Evolutionary conservation across 2,888 invertebrate species (phyloP).

Genomic region (Nymphalis polychloros): DNA sequence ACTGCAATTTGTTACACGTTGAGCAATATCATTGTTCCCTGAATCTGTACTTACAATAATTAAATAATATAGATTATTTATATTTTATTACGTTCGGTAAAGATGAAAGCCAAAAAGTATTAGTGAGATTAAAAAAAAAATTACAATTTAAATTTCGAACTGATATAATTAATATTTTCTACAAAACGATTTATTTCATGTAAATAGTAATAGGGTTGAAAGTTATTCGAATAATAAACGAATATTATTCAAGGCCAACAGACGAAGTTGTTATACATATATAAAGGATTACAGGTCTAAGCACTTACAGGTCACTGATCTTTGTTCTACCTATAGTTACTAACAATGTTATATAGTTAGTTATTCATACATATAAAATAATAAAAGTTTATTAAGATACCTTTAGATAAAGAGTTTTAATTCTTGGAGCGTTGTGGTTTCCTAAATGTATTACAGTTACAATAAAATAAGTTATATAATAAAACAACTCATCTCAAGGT

Average conservation of each 20-base stretch:
- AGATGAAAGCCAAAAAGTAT: too few species aligned
- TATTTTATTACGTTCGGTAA: too few species aligned
- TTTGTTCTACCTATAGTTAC: not conserved
- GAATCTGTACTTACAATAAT: too few species aligned
- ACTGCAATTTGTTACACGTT: not conserved
- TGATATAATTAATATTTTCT: too few species aligned
- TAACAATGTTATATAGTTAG: not conserved
- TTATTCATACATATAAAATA: not conserved
- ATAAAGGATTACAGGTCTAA: slow-evolving; percentile 4
- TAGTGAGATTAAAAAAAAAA: too few species aligned
- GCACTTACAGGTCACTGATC: slow-evolving; percentile 6
- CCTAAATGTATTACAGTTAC: not conserved
- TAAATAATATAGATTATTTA: too few species aligned
- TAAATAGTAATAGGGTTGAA: not conserved
- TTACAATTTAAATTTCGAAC: too few species aligned
- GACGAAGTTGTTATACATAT: not conserved
- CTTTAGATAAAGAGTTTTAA: not conserved
- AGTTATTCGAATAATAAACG: slow-evolving; percentile 1
- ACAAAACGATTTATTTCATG: not conserved
- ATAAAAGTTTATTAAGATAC: not conserved
- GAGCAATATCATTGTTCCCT: too few species aligned
- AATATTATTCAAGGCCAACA: slow-evolving; percentile 1
- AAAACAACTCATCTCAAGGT: not conserved
- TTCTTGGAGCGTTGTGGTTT: not conserved
- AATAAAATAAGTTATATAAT: not conserved